Evolutionary conservation across 2,888 invertebrate species (phyloP).

Genomic region (Sinotaia quadrata): DNA sequence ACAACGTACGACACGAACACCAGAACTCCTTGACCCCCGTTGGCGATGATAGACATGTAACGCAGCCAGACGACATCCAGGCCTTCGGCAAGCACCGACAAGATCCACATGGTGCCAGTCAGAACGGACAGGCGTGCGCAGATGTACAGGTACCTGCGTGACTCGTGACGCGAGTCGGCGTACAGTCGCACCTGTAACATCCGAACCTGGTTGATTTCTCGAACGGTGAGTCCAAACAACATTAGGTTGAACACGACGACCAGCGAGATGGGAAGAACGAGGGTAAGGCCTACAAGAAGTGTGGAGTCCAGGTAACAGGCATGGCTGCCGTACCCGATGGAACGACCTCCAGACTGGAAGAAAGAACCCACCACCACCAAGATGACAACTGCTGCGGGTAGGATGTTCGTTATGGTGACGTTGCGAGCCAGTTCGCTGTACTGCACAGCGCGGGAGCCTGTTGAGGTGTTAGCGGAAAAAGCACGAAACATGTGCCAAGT

Average conservation of each 20-base stretch:
- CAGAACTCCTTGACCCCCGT: conserved; percentile 51
- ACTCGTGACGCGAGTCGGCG: neutral
- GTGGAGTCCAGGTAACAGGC: conserved; percentile 19
- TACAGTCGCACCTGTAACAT: neutral
- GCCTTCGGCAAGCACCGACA: conserved; percentile 49
- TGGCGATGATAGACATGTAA: conserved; percentile 44
- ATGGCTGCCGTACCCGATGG: conserved; percentile 19
- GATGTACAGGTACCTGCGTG: conserved; percentile 35
- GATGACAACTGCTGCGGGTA: conserved; percentile 7
- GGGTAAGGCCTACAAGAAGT: conserved; percentile 10
- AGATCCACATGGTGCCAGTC: conserved; percentile 53
- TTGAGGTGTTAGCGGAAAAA: conserved; percentile 22
- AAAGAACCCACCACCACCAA: conserved; percentile 9
- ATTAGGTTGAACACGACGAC: conserved; percentile 2
- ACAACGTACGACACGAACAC: conserved; percentile 49
- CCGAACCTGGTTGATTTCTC: neutral
- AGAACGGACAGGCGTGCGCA: conserved; percentile 51
- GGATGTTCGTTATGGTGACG: neutral
- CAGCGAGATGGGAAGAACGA: conserved; percentile 8
- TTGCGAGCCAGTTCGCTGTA: neutral
- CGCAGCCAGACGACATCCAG: conserved; percentile 43
- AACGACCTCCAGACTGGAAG: neutral
- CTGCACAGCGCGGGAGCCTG: neutral
- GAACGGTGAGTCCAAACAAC: neutral
- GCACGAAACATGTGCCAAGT: conserved; percentile 25